Percentiles rank a stretch among this genome's conserved stretches.
Conservation (phyloP, 2,888 invertebrate species). For the Acanthopleura granulata region DNA sequence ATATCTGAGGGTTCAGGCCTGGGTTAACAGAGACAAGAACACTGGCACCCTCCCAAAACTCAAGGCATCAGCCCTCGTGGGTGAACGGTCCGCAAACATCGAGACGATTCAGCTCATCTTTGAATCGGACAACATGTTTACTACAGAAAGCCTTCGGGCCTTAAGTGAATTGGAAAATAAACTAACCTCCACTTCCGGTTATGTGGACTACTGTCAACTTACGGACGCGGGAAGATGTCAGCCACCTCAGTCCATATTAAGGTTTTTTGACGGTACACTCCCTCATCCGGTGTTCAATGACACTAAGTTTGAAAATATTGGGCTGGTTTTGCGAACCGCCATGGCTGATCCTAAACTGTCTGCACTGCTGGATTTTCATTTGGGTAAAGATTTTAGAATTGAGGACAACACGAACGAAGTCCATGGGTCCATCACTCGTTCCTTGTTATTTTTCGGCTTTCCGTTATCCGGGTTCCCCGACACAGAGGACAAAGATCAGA, state of each 20-base stretch:
- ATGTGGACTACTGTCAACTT: constrained; percentile 33
- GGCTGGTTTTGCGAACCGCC: constrained; percentile 39
- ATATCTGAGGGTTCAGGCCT: constrained; percentile 44
- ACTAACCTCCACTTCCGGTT: constrained; percentile 31
- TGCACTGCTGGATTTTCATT: constrained; percentile 37
- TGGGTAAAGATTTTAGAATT: constrained; percentile 35
- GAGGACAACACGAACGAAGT: constrained; percentile 24
- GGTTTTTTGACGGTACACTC: constrained; percentile 51
- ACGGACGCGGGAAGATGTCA: constrained; percentile 34
- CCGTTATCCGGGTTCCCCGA: constrained; percentile 32
- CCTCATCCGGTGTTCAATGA: constrained; percentile 45
- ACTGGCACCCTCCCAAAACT: constrained; percentile 24
- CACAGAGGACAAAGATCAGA: constrained; percentile 33
- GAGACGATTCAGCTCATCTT: constrained; percentile 3
- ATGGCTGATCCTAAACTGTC: constrained; percentile 36
- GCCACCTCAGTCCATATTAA: constrained; percentile 40
- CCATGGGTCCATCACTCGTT: constrained; percentile 34
- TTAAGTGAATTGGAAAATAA: constrained; percentile 45
- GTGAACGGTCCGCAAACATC: not conserved
- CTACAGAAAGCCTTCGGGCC: constrained; percentile 38
- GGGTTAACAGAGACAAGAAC: constrained; percentile 37
- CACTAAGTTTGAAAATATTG: constrained; percentile 43
- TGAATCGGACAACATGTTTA: constrained; percentile 48
- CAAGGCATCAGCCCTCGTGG: constrained; percentile 26
- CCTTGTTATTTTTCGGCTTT: constrained; percentile 40